Evolutionary conservation across 2,113 vertebrate genomes (phyloP).

Genomic region (Tiliqua scincoides): DNA sequence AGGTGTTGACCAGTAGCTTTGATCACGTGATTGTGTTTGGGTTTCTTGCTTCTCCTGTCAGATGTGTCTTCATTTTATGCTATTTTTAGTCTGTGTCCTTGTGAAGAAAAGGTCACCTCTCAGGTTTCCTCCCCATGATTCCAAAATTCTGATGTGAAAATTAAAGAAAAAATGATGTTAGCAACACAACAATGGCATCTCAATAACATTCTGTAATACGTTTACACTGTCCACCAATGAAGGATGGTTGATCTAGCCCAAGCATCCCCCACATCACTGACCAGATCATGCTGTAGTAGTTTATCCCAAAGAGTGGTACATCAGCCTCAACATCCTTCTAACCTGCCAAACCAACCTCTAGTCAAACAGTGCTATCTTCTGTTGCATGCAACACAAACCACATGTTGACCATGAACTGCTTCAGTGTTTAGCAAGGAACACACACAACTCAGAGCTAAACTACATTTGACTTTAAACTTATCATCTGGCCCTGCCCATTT

Average conservation of each 20-base stretch:
- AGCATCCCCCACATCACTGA: fast-evolving
- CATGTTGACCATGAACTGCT: not conserved
- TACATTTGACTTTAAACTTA: too few species aligned
- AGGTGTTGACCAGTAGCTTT: slow-evolving; percentile 84
- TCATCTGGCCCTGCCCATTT: too few species aligned
- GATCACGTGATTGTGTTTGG: slow-evolving; percentile 86
- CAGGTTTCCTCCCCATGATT: slow-evolving; percentile 86
- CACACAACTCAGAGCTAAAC: not conserved
- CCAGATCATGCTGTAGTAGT: not conserved
- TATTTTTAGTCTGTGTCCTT: slow-evolving; percentile 90
- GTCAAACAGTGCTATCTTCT: not conserved
- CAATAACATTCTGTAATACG: not conserved
- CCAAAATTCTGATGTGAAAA: slow-evolving; percentile 76
- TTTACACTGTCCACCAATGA: not conserved
- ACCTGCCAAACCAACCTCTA: not conserved
- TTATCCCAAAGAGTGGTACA: not conserved
- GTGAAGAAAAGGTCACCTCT: slow-evolving; percentile 89
- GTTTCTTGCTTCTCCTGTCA: slow-evolving; percentile 86
- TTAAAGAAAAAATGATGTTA: slow-evolving; percentile 21
- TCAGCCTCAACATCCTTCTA: not conserved
- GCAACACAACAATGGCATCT: not conserved
- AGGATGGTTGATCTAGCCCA: not conserved
- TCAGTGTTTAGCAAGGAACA: not conserved
- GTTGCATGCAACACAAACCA: not conserved
- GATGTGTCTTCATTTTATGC: slow-evolving; percentile 87